Conservation (phyloP, 1,140 invertebrate species). For the Zaprionus inermis region DNA sequence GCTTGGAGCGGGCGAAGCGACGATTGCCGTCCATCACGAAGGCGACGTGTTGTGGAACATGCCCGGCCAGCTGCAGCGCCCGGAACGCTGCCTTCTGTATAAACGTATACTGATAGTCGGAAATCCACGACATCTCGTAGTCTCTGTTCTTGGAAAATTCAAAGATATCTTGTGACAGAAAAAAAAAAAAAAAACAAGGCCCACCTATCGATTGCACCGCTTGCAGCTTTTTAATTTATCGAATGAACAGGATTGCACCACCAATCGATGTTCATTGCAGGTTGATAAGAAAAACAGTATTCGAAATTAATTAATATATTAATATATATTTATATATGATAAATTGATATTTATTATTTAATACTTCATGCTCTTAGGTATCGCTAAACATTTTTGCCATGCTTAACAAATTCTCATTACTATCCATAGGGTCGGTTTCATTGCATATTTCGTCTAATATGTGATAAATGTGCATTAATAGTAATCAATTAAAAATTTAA, state of each 20-base stretch:
- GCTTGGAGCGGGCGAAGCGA: constrained; percentile 93
- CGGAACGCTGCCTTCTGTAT: constrained; percentile 91
- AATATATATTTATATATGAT: no score
- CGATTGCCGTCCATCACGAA: constrained; percentile 99
- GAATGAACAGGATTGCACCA: background rate
- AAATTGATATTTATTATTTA: background rate
- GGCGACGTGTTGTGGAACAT: constrained; percentile 95
- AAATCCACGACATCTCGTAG: constrained; percentile 91
- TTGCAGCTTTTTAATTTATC: constrained; percentile 11
- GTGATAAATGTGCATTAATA: no score
- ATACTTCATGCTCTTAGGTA: background rate
- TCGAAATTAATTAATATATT: no score
- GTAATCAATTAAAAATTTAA: no score
- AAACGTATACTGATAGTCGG: constrained; percentile 89
- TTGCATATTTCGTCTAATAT: no score
- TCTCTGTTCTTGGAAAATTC: background rate
- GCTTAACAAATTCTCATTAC: no score
- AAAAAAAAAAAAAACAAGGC: constrained; percentile 10
- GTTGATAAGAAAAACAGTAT: background rate
- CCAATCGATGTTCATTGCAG: background rate
- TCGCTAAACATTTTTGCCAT: no score
- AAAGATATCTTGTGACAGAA: constrained; percentile 41
- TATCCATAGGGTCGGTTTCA: no score
- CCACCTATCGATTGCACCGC: constrained; percentile 13
- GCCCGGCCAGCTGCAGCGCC: constrained; percentile 90